These are phyloP conservation scores for Gari tellinella DNA, from an alignment of 2,888 invertebrate genomes.

Conservation along the genomic window DNA sequence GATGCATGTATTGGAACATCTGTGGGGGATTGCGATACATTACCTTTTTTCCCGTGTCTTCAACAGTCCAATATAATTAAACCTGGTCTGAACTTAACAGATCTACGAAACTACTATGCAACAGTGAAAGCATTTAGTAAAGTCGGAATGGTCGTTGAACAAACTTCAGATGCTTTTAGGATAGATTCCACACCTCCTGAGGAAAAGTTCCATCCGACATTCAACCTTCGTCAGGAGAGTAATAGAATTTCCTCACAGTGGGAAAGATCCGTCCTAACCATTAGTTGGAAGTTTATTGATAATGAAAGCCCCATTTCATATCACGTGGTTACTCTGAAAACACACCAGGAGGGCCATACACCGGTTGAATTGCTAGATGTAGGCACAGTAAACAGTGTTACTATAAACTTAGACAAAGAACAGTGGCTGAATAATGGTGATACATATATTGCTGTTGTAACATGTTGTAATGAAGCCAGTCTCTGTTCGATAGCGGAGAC, in stretches of 20 bases:
- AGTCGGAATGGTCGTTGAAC: constrained; percentile 24
- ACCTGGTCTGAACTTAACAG: constrained; percentile 28
- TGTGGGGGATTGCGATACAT: constrained; percentile 29
- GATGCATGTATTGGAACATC: constrained; percentile 28
- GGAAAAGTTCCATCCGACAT: constrained; percentile 12
- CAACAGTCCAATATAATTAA: constrained; percentile 24
- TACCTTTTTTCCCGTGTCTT: constrained; percentile 22
- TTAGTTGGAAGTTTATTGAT: constrained; percentile 49
- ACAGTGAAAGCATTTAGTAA: constrained; percentile 44
- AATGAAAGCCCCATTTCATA: constrained; percentile 40
- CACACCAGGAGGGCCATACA: constrained; percentile 44
- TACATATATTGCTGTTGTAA: constrained; percentile 41
- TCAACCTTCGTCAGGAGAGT: background rate
- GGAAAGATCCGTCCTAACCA: constrained; percentile 45
- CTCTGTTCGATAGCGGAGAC: constrained; percentile 56
- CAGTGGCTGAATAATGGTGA: constrained; percentile 51
- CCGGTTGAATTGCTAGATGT: constrained; percentile 39
- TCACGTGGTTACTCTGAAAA: constrained; percentile 39
- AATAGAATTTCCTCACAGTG: constrained; percentile 14
- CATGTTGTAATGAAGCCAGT: constrained; percentile 59
- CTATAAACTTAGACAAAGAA: constrained; percentile 30
- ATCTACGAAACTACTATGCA: constrained; percentile 19
- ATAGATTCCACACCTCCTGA: constrained; percentile 36
- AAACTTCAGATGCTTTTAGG: constrained; percentile 36
- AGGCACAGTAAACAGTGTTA: constrained; percentile 25